A percentile compares a stretch with the other conserved stretches of the same genome.
phyloP scores from a whole-genome alignment of 2,888 invertebrate genomes.

The Pediacus dermestoides region DNA sequence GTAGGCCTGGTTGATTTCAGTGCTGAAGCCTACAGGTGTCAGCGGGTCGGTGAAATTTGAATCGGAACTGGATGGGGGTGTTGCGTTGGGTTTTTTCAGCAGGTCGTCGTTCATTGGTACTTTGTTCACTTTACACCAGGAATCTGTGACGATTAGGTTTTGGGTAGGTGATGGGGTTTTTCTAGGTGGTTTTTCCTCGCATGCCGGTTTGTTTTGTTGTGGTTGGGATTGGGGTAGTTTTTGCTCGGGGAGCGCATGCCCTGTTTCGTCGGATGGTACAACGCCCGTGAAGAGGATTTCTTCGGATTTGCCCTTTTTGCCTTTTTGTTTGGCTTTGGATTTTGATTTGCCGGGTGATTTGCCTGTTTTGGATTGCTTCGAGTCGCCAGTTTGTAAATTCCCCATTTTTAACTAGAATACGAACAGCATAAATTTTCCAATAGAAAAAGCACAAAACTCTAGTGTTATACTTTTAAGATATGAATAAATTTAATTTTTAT shows the following conservation, averaged over 20 bases:
- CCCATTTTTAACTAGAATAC: slow-evolving; percentile 17
- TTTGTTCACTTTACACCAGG: slow-evolving; percentile 38
- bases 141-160: slow-evolving; percentile 35
- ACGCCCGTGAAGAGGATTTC: slow-evolving; percentile 40
- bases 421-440: too few relatives aligned
- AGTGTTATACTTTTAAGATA: too few relatives aligned
- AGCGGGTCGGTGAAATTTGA: slow-evolving; percentile 75
- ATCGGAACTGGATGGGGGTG: slow-evolving; percentile 64
- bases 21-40: slow-evolving; percentile 55
- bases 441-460: too few relatives aligned
- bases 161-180: slow-evolving; percentile 10
- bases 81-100: slow-evolving; percentile 42
- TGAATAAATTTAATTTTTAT: too few relatives aligned
- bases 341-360: slow-evolving; percentile 58
- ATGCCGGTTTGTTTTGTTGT: slow-evolving; percentile 11
- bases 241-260: slow-evolving; percentile 18
- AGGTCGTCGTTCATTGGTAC: slow-evolving; percentile 21
- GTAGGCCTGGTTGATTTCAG: slow-evolving; percentile 63
- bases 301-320: slow-evolving; percentile 45
- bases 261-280: slow-evolving; percentile 31
- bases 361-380: slow-evolving; percentile 51
- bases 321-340: slow-evolving; percentile 54
- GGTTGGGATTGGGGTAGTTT: slow-evolving; percentile 16
- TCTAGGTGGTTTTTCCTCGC: not conserved
- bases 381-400: slow-evolving; percentile 18